Evolutionary conservation across 2,797 vertebrate species (phyloP), one percentile per base, ranked within the genome.

Genomic region (Hyperoplus lanceolatus): DNA sequence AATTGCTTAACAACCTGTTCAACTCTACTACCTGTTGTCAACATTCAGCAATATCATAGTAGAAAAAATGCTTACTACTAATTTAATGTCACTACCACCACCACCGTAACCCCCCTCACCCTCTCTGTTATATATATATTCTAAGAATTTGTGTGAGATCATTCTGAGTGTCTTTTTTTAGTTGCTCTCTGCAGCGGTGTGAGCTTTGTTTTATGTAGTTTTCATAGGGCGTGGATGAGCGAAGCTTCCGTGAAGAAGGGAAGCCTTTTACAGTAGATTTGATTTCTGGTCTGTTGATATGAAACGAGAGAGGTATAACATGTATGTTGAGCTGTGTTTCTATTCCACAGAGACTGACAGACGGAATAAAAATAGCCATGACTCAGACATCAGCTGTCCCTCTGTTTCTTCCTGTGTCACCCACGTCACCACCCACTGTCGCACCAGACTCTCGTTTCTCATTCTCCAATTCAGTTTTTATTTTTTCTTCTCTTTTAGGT

Each of bases 311-410:
- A 73, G 38, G 59, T 65, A 57, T 75, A 78, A 83, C 74, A 60
- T 74, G 84, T 88, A 73, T 83, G 79, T 90, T 89, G 87, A 80
- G 76, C 81, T 83, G 80, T 86, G 82, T 77, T 79, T 87, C 72
- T 83, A 83, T 73, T 70, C 78, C 84, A 80, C 84, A 70, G 86
- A 81, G 77, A 82, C 69, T 15, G 38, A 41, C 21, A 29, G 57
- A 76, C 78, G 68, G 84, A 95, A 94, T 94, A 95, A 95, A 95
- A 94, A 93, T 93, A 92, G 90, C 92, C 73, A 70, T 90, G 89
- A 92, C 86, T 93, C 90, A 91, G 29, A 29, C 89, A 71, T 92
- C 90, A 89, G 91, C 92, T 93, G 91, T 93, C 92, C 88, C 60
- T 89, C 80, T 89, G 73, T 91, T 83, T 92, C 92, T 93, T 82